Evolutionary conservation across 2,797 vertebrate genomes (phyloP).

Genomic region (Pangasius mekongensis): DNA sequence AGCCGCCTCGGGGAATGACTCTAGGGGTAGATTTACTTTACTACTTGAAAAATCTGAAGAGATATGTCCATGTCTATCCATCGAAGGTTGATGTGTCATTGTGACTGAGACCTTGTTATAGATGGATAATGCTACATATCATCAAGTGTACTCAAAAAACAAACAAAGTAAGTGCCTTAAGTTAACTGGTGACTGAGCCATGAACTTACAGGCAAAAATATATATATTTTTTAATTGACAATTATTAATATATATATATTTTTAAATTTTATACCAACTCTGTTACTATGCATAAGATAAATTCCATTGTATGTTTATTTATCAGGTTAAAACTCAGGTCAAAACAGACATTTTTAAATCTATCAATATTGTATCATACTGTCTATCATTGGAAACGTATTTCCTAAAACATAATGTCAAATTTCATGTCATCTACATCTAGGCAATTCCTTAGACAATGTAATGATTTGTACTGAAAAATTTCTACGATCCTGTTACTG

Average conservation of each 20-base stretch:
- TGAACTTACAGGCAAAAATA: not conserved
- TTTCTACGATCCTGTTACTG: not conserved
- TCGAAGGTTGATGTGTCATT: not conserved
- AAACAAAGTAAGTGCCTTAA: not conserved
- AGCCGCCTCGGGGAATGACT: not conserved
- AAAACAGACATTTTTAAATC: not conserved
- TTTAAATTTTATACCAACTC: not conserved
- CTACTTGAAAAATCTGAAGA: not conserved
- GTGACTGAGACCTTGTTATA: slow-evolving; percentile 2
- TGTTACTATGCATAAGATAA: not conserved
- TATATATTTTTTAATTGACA: no score
- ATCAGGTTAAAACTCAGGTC: not conserved
- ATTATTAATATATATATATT: not conserved
- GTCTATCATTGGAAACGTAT: not conserved
- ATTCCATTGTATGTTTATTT: not conserved
- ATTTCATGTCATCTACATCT: not conserved
- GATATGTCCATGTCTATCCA: not conserved
- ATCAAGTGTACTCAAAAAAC: not conserved
- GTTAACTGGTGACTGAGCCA: not conserved
- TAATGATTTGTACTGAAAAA: not conserved
- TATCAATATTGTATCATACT: not conserved
- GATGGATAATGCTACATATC: not conserved
- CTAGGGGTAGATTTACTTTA: slow-evolving; percentile 9
- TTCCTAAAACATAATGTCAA: not conserved
- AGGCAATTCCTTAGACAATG: not conserved